phyloP scores from a whole-genome alignment of 2,113 vertebrate genomes.

The Crocuta crocuta region DNA sequence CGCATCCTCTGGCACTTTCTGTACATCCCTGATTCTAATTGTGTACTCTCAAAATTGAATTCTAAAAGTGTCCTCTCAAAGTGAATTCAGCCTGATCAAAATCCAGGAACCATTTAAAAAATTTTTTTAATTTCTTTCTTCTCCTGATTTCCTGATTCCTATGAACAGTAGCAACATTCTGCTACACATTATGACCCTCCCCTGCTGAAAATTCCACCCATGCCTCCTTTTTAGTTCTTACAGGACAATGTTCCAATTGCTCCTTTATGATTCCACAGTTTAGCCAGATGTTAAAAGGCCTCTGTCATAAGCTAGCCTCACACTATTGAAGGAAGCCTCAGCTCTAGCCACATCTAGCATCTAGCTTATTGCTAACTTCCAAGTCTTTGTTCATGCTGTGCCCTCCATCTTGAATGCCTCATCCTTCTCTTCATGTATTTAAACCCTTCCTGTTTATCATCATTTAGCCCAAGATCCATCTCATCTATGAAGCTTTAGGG shows the following conservation, averaged over 20 bases:
- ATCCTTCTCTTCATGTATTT: background rate
- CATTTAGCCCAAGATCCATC: background rate
- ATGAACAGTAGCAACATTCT: background rate
- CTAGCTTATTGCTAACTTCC: background rate
- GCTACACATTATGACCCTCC: background rate
- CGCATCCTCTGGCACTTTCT: background rate
- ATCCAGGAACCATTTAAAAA: background rate
- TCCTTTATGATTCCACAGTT: background rate
- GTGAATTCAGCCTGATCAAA: background rate
- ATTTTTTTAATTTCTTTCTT: background rate
- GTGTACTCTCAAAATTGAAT: background rate
- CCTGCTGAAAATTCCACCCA: background rate
- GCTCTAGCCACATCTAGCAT: background rate
- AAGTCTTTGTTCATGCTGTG: background rate
- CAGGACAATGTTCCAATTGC: background rate
- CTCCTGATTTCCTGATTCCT: conserved; percentile 7
- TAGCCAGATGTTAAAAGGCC: background rate
- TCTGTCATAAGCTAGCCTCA: background rate
- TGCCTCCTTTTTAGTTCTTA: background rate
- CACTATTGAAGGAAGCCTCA: background rate
- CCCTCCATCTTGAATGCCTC: background rate
- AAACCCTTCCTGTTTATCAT: background rate
- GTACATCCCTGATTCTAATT: background rate
- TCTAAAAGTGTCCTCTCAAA: conserved; percentile 13
- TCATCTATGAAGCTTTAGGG: background rate